Evolutionary conservation across 2,797 vertebrate genomes (phyloP).

Genomic region (Tapera naevia): DNA sequence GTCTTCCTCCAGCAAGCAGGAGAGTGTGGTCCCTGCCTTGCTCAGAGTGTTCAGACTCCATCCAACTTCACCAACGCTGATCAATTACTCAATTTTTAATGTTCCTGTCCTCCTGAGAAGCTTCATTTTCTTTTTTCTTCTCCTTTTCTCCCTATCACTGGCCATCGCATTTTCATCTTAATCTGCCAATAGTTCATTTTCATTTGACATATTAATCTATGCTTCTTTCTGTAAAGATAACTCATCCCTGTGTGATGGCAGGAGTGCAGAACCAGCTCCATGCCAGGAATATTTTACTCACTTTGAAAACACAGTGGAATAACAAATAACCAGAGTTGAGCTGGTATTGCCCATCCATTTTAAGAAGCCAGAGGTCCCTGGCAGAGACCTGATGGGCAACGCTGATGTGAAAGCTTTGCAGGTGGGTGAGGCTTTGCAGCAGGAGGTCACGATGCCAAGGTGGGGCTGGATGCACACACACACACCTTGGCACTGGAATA

Average conservation of each 20-base stretch:
- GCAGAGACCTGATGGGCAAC: fast-evolving
- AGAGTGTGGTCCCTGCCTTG: not conserved
- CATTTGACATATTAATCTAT: slow-evolving; percentile 64
- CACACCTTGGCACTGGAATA: fast-evolving
- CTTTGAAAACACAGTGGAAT: not conserved
- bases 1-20: not conserved
- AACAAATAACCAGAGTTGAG: slow-evolving; percentile 6
- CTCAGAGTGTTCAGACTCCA: not conserved
- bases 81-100: not conserved
- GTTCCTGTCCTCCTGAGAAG: not conserved
- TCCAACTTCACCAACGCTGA: not conserved
- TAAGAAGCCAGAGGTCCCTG: not conserved
- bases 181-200: slow-evolving; percentile 59
- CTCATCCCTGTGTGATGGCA: slow-evolving; percentile 28
- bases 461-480: not conserved
- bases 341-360: not conserved
- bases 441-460: not conserved
- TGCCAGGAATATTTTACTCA: slow-evolving; percentile 40
- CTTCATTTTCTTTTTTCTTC: not conserved
- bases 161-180: slow-evolving; percentile 24
- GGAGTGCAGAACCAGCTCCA: slow-evolving; percentile 13
- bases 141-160: slow-evolving; percentile 2
- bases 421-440: not conserved
- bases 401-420: not conserved
- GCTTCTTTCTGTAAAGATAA: slow-evolving; percentile 55